Conservation (phyloP, 2,888 invertebrate species). For the Tetragonisca angustula region DNA sequence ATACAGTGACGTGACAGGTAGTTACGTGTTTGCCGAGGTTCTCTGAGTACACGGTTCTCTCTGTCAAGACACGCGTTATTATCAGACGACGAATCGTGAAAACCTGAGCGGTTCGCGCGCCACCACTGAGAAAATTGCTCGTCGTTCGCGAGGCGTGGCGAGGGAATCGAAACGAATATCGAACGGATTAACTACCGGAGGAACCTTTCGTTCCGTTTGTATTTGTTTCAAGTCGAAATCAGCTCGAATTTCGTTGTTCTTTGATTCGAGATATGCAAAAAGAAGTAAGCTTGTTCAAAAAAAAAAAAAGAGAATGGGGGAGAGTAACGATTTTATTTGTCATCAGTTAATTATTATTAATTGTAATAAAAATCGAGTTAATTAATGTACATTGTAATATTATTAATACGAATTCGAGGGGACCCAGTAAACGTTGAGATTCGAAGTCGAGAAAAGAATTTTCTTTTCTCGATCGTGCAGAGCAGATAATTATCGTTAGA, state of each 20-base stretch:
- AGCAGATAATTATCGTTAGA: too few relatives aligned
- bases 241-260: not conserved
- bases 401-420: too few relatives aligned
- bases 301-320: not conserved
- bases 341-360: too few relatives aligned
- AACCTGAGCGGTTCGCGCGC: not conserved
- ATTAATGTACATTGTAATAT: too few relatives aligned
- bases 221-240: too few relatives aligned
- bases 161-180: not conserved
- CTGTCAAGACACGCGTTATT: conserved; percentile 57
- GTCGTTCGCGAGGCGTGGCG: not conserved
- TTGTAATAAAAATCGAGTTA: too few relatives aligned
- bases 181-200: not conserved
- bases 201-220: too few relatives aligned
- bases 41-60: conserved; percentile 42
- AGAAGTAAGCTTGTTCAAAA: not conserved
- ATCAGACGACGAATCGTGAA: conserved; percentile 53
- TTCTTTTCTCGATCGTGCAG: not conserved
- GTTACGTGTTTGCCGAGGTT: conserved; percentile 67
- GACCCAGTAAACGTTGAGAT: not conserved
- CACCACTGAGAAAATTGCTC: not conserved
- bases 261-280: not conserved
- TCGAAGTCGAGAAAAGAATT: not conserved
- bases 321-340: not conserved
- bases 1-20: conserved; percentile 64